A percentile compares a stretch with the other conserved stretches of the same genome.
Conservation (phyloP, 2,797 vertebrate species). For the Cossypha niveicapilla region DNA sequence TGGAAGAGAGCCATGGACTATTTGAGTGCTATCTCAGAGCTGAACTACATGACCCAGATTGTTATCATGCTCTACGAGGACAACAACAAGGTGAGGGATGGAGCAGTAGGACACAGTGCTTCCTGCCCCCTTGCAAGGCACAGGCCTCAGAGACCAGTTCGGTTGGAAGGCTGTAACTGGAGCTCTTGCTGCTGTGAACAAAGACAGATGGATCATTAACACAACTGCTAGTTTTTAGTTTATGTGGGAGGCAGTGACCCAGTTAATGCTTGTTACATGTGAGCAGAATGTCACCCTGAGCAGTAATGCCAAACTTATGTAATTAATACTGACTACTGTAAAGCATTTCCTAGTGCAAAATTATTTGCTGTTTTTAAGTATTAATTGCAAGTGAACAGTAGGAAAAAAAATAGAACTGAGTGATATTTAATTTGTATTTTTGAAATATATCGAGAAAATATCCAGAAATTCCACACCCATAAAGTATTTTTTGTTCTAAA, state of each 20-base stretch:
- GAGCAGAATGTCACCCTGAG: neutral
- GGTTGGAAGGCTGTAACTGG: neutral
- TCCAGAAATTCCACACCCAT: neutral
- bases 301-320: neutral
- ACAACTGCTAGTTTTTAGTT: neutral
- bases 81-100: constrained; percentile 88
- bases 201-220: neutral
- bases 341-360: neutral
- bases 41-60: constrained; percentile 99
- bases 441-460: neutral
- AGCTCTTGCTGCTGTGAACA: neutral
- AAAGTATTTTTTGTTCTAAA: neutral
- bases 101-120: constrained; percentile 1
- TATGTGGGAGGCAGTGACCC: neutral
- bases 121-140: neutral
- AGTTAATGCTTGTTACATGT: neutral
- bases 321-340: neutral
- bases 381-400: neutral
- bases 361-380: neutral
- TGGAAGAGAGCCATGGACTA: constrained; percentile 99
- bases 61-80: constrained; percentile 99
- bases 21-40: constrained; percentile 93
- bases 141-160: neutral
- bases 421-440: neutral
- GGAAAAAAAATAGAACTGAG: neutral